Conservation (phyloP, 2,113 vertebrate genomes). For the Corydoras sp. region DNA sequence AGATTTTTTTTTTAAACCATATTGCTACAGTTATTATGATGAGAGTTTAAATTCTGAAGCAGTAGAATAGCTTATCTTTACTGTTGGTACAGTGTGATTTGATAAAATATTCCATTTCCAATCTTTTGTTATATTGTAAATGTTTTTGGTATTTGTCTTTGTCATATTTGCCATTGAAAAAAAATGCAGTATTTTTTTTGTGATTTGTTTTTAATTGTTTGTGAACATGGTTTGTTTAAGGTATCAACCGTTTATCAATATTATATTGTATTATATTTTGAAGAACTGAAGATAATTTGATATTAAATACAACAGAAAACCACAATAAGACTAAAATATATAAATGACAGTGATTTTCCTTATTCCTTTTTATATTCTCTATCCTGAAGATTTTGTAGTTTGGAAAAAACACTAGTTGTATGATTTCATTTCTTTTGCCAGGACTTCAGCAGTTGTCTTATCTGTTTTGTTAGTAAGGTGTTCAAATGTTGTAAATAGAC, state of each 20-base stretch:
- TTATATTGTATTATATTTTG: conserved; percentile 88
- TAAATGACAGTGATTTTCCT: conserved; percentile 9
- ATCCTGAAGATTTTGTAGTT: conserved; percentile 72
- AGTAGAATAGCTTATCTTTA: conserved; percentile 30
- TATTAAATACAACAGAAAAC: conserved; percentile 21
- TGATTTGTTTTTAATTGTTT: conserved; percentile 76
- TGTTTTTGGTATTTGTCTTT: conserved; percentile 50
- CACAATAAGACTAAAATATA: conserved; percentile 27
- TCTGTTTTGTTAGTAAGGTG: conserved; percentile 81
- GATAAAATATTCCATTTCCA: conserved; percentile 77
- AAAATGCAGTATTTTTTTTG: conserved; percentile 85
- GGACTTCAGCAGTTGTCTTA: conserved; percentile 71
- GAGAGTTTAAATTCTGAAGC: conserved; percentile 60
- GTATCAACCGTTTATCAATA: conserved; percentile 85
- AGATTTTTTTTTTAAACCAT: neutral
- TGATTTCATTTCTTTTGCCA: conserved; percentile 65
- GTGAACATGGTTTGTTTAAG: conserved; percentile 53
- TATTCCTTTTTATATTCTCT: conserved; percentile 75
- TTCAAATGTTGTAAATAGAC: conserved; percentile 86
- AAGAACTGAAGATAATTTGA: conserved; percentile 79
- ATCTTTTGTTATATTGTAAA: conserved; percentile 81
- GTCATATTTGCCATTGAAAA: conserved; percentile 65
- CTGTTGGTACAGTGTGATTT: conserved; percentile 59
- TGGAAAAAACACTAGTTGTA: conserved; percentile 55
- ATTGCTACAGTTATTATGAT: conserved; percentile 1